Evolutionary conservation across 2,797 vertebrate genomes (phyloP), one percentile per base, ranked within the genome.

Genomic region (Crocodylus rhombifer): DNA sequence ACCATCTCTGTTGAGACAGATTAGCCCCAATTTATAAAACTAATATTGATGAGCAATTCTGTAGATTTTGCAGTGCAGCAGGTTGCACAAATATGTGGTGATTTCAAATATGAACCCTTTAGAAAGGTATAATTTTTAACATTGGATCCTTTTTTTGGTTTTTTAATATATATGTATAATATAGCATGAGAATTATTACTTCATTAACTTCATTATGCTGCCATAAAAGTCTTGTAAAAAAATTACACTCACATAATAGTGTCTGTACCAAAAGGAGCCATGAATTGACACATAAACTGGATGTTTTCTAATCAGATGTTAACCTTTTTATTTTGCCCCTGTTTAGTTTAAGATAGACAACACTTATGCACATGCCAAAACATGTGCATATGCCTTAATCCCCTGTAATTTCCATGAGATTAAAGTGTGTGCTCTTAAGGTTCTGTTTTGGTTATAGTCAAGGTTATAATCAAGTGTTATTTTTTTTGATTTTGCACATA

Each of bases 51-150:
- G 74, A 82, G 65, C 56, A 65, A 62, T 11, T 78, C 6, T 71
- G 42, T 42, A 21, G 21, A 33, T 71, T 42, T 56, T 74, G 36
- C 25, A 77, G 9, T 61, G 8, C 18, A 58, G 8, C 61, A 13
- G 61, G 67, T 58, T 80, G 81, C 74, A 11, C 4, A 82, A 83
- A 33, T 77, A 83, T 42, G 86, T 84, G 3, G 20, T 36, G 36
- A 82, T 95, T 87, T 71, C 36, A 80, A 87, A 71, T 3, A 23
- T 14, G 4, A 78, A 14, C 25, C 0, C 65, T 85, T 82, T 30
- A 92, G 36, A 93, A 92, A 84, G 7, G 25, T 30, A 76, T 51
- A 89, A 94, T 82, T 63, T 76, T 4, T 65, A 87, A 86, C 18
- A 33, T 1, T 73, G 14, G 4, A 61, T 71, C 11, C 15, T 87